phyloP scores from a whole-genome alignment of 2,797 vertebrate genomes.

The Aldrovandia affinis region DNA sequence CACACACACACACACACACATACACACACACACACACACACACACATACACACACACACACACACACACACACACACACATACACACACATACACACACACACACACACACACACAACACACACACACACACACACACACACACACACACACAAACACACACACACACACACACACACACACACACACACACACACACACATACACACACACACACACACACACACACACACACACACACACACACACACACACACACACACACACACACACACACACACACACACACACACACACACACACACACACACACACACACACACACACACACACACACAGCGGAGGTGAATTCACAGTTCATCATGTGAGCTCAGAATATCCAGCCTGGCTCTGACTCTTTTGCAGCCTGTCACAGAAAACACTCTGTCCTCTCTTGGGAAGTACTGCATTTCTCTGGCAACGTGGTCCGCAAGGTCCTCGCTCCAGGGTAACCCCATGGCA shows the following conservation, averaged over 20 bases:
- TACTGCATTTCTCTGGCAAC: slow-evolving; percentile 82
- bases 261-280: neutral
- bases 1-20: too few species aligned
- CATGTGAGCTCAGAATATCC: slow-evolving; percentile 46
- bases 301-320: neutral
- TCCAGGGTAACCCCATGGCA: slow-evolving; percentile 32
- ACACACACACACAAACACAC: neutral
- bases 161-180: neutral
- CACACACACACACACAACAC: too few species aligned
- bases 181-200: neutral
- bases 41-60: too few species aligned
- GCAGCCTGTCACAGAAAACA: slow-evolving; percentile 90
- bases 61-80: too few species aligned
- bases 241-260: neutral
- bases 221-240: neutral
- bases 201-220: neutral
- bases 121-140: too few species aligned
- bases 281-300: slow-evolving; percentile 15
- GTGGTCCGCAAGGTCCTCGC: slow-evolving; percentile 63
- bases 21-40: too few species aligned
- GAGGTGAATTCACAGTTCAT: too few species aligned
- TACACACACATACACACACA: too few species aligned
- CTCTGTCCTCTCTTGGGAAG: slow-evolving; percentile 81
- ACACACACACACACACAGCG: neutral
- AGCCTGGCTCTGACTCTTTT: slow-evolving; percentile 86